Evolutionary conservation across 1,140 invertebrate species (phyloP), one percentile per base, ranked within the genome.

Genomic region (Goniozus legneri): DNA sequence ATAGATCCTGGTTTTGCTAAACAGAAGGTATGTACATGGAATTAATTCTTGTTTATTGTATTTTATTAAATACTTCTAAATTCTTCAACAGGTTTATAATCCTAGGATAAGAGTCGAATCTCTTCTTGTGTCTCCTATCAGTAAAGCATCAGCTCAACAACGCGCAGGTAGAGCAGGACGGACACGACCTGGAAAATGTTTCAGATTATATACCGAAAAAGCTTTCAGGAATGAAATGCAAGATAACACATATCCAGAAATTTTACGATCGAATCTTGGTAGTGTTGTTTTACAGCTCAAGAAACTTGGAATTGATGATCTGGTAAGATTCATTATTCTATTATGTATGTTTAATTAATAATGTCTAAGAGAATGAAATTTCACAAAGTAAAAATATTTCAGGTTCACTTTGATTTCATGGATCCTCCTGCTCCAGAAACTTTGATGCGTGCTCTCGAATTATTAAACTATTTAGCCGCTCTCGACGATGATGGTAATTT

Each of bases 1-100:
- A 99, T 99, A 66, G 97, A 99, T 80, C 96, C 97, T n/a, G 97
- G 97, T 12, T 99, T 99, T 80, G 94, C 96, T 1, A 99, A 99
- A 73, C 97, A 99, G 73, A 99, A 98, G 78, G 90, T 85, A 70
- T 24, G 8, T 27, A 14, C 24, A 44, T 53, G 21, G 44, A 20
- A 32, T 35, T 18, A 44, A 43, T 8, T 14, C 13, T 33, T 44
- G 15, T 34, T 33, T 16, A 10, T 44, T 50, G n/a, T 21, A 46
- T 13, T 47, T 50, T 20, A 12, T 41, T 56, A 31, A 46, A 52
- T 36, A 14, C 31, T 12, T 37, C 46, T 34, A 3, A 46, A 34
- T 43, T 22, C 47, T 35, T 51, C 48, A 45, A 33, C 54, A 84
- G 83, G 89, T 98, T 0, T 98, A 97, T 69, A 97, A 98, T 80